These are phyloP conservation scores for Pyrocephalus nanus DNA, from an alignment of 2,797 vertebrate species.

Conservation along the genomic window DNA sequence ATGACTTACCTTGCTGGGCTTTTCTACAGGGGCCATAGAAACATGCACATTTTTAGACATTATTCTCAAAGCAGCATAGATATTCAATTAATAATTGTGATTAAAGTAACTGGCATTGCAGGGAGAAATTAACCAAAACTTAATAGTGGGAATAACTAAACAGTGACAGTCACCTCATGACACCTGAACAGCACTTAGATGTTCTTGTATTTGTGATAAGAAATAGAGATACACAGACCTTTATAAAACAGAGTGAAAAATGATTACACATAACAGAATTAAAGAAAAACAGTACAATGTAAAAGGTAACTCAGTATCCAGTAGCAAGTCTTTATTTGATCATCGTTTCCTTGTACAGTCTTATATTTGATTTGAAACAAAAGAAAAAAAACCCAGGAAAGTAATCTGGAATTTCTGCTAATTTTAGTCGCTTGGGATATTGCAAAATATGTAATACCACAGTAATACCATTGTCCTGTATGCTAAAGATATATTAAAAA, in stretches of 20 bases:
- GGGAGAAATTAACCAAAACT: not conserved
- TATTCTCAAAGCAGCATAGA: not conserved
- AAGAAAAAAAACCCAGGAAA: not conserved
- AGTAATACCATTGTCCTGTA: not conserved
- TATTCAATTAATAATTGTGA: not conserved
- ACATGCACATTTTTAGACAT: not conserved
- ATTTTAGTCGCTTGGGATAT: not conserved
- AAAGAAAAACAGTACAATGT: constrained; percentile 25
- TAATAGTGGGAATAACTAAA: not conserved
- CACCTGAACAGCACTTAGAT: not conserved
- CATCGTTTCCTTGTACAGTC: constrained; percentile 26
- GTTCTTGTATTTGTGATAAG: not conserved
- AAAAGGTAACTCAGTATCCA: constrained; percentile 3
- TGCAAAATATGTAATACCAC: not conserved
- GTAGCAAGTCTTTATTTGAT: constrained; percentile 47
- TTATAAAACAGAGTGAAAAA: not conserved
- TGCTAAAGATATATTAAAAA: not conserved
- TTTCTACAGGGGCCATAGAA: not conserved
- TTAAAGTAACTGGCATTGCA: not conserved
- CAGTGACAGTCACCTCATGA: not conserved
- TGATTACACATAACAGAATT: not conserved
- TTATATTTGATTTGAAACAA: not conserved
- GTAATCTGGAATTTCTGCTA: not conserved
- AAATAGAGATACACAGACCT: not conserved
- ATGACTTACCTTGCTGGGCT: constrained; percentile 45